Percentiles rank a stretch among this genome's conserved stretches.
These are phyloP conservation scores for Neosalanx taihuensis DNA, from an alignment of 2,797 vertebrate species.

Conservation along the genomic window DNA sequence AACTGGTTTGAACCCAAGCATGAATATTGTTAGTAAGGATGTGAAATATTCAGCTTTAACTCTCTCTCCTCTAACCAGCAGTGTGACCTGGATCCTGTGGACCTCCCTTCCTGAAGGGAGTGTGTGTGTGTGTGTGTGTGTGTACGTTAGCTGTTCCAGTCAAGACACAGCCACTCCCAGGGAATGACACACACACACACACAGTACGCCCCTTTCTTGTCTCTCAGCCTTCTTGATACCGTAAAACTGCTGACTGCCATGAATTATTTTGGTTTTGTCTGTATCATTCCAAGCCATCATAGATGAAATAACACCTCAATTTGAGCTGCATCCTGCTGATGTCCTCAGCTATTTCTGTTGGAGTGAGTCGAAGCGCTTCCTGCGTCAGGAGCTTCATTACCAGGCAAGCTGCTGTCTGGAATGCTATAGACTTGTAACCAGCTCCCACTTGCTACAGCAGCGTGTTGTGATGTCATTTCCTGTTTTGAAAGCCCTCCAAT, in stretches of 20 bases:
- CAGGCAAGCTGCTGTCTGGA: conserved; percentile 38
- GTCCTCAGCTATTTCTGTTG: conserved; percentile 29
- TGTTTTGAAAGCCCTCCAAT: conserved; percentile 67
- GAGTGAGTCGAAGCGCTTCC: conserved; percentile 16
- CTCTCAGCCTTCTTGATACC: background rate
- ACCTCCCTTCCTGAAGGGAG: conserved; percentile 3
- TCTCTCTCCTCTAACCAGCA: background rate
- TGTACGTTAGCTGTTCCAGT: conserved; percentile 14
- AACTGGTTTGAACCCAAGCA: background rate
- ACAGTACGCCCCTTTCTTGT: background rate
- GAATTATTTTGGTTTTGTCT: conserved; percentile 12
- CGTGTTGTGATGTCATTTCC: conserved; percentile 72
- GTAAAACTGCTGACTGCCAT: background rate
- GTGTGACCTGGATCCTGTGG: no score
- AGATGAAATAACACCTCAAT: conserved; percentile 36
- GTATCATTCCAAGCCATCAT: conserved; percentile 13
- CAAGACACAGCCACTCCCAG: background rate
- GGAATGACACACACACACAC: conserved; percentile 14
- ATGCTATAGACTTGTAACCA: conserved; percentile 51
- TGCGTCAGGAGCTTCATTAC: conserved; percentile 16
- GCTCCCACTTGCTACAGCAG: conserved; percentile 46
- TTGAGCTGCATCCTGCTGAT: background rate
- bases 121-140: background rate
- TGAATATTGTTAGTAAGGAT: background rate
- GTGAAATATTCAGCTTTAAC: background rate